Evolutionary conservation across 2,797 vertebrate species (phyloP).

Genomic region (Coregonus sp.): DNA sequence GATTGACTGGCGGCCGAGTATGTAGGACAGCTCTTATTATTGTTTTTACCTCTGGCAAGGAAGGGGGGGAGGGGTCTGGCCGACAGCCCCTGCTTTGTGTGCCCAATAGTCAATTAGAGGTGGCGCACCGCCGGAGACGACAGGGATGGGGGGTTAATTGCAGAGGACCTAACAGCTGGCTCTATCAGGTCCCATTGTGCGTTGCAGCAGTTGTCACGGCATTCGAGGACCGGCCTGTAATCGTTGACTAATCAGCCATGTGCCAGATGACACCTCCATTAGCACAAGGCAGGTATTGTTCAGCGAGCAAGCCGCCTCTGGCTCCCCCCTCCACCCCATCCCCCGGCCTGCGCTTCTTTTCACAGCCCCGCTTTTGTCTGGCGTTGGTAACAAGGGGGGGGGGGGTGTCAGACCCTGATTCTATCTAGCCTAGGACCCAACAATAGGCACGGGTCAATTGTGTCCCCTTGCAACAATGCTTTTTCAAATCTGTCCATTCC

Average conservation of each 20-base stretch:
- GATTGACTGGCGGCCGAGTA: constrained; percentile 78
- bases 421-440: constrained; percentile 59
- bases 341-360: constrained; percentile 48
- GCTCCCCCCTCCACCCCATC: constrained; percentile 30
- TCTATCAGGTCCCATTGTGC: constrained; percentile 80
- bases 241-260: constrained; percentile 83
- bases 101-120: constrained; percentile 80
- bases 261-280: constrained; percentile 77
- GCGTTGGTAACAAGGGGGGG: constrained; percentile 23
- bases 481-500: constrained; percentile 14
- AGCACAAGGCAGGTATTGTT: constrained; percentile 77
- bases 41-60: constrained; percentile 69
- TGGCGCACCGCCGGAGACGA: constrained; percentile 69
- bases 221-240: constrained; percentile 78
- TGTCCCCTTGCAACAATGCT: constrained; percentile 46
- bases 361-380: constrained; percentile 39
- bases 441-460: constrained; percentile 65
- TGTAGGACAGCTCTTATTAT: constrained; percentile 78
- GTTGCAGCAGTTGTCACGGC: constrained; percentile 78
- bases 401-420: constrained; percentile 60
- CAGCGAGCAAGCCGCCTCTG: constrained; percentile 61
- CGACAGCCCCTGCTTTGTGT: constrained; percentile 76
- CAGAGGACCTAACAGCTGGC: constrained; percentile 82
- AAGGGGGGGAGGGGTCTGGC: constrained; percentile 45
- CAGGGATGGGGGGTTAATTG: constrained; percentile 83